Percentiles rank a stretch among this genome's conserved stretches.
phyloP scores from a whole-genome alignment of 2,888 invertebrate species.

The Vanessa cardui region DNA sequence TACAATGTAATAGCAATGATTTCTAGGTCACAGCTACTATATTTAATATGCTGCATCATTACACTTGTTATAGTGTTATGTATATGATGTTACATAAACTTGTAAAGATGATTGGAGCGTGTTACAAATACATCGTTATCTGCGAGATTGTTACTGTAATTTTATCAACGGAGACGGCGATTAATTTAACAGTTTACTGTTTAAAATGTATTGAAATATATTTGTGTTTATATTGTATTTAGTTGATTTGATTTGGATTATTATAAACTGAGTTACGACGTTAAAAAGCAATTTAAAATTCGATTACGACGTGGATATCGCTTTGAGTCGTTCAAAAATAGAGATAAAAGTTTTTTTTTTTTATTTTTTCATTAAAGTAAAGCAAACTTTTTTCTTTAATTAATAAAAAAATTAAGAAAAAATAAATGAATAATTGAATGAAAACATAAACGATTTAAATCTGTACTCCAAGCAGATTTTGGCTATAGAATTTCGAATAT shows the following conservation, averaged over 20 bases:
- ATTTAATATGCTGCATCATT: constrained; percentile 1
- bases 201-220: constrained; percentile 1
- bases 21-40: constrained; percentile 2
- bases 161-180: not conserved
- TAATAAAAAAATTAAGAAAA: too few species aligned
- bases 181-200: not conserved
- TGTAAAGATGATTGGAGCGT: not conserved
- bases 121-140: constrained; percentile 1
- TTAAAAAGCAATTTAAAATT: too few species aligned
- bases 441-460: too few species aligned
- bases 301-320: too few species aligned
- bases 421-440: too few species aligned
- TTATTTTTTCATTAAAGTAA: too few species aligned
- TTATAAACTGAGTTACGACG: not conserved
- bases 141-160: not conserved
- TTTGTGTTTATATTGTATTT: not conserved
- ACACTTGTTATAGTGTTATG: constrained; percentile 2
- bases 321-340: too few species aligned
- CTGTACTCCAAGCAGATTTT: too few species aligned
- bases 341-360: too few species aligned
- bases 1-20: not conserved
- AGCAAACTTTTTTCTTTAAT: too few species aligned
- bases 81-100: not conserved
- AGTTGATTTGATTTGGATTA: not conserved
- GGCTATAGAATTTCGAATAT: too few species aligned